Percentiles rank a stretch among this genome's conserved stretches.
phyloP scores from a whole-genome alignment of 1,140 invertebrate species.

The Brachionus sp. region DNA sequence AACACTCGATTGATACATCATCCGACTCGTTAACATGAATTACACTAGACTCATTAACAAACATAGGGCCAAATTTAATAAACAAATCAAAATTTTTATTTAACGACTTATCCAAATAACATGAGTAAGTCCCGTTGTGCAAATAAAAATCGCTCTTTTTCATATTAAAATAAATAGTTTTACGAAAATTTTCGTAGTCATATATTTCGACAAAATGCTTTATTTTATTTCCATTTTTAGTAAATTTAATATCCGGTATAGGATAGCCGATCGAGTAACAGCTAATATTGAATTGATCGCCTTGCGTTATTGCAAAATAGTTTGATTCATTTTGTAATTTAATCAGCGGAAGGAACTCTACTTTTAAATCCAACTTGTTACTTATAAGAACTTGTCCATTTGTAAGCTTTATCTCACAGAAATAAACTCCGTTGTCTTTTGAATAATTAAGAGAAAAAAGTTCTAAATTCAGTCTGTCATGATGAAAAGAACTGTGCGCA shows the following conservation, averaged over 20 bases:
- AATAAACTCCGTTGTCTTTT: conserved; percentile 11
- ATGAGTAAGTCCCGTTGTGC: background rate
- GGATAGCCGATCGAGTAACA: background rate
- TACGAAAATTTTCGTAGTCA: background rate
- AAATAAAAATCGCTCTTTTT: background rate
- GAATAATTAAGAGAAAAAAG: background rate
- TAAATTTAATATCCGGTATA: conserved; percentile 23
- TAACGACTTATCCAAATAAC: background rate
- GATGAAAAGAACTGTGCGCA: background rate
- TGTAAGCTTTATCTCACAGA: background rate
- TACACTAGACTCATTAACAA: background rate
- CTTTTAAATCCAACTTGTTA: background rate
- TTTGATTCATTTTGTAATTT: background rate
- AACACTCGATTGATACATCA: background rate
- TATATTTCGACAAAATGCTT: background rate
- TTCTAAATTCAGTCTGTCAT: background rate
- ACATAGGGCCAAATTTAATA: background rate
- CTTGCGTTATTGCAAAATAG: background rate
- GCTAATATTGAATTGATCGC: background rate
- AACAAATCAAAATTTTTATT: background rate
- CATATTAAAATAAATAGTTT: conserved; percentile 1
- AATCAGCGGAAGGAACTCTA: background rate
- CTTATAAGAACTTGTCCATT: conserved; percentile 33
- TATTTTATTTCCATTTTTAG: background rate
- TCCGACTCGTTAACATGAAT: background rate